Evolutionary conservation across 2,113 vertebrate species (phyloP), one percentile per base, ranked within the genome.

Genomic region (Cryptotis parvus): DNA sequence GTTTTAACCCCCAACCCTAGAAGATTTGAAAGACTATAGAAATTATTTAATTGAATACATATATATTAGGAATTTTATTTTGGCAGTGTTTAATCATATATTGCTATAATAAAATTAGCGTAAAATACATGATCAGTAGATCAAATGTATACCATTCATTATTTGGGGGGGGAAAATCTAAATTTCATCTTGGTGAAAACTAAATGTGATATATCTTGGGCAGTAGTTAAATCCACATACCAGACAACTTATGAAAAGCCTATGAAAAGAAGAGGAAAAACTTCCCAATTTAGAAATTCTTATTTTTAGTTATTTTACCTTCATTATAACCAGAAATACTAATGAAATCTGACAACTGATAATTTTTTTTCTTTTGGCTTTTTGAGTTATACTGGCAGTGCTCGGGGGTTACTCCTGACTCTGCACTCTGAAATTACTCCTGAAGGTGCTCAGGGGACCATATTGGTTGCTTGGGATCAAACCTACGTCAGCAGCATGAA

Each of bases 141-240:
- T 92, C 61, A 88, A 91, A 96, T 76, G 55, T 76, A 33, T 58
- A 52, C 68, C 91, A 52, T 68, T 94, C 22, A 68, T 84, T 77
- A 24, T 58, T 87, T 94, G 93, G 39, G 7, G 89, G 87, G 87
- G 7, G 87, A 90, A 81, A 90, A 66, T 63, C 26, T 68, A 35
- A 91, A 88, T 69, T 94, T 92, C 41, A 55, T 85, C 35, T 89
- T 84, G 31, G 52, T 91, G 15, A 90, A 95, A 43, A 76, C 52
- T 92, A 66, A 87, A 90, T 95, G 31, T 84, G 43, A 94, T 91
- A 76, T 68, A 94, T 91, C 63, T 89, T 55, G 24, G 84, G 39
- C 72, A 80, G 31, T 66, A 91, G 43, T 73, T 83, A 35, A 24
- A 93, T 4, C 88, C 52, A 61, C 76, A 37, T 91, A 49, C 41